Evolutionary conservation across 2,797 vertebrate species (phyloP).

Genomic region (Spea hammondii): DNA sequence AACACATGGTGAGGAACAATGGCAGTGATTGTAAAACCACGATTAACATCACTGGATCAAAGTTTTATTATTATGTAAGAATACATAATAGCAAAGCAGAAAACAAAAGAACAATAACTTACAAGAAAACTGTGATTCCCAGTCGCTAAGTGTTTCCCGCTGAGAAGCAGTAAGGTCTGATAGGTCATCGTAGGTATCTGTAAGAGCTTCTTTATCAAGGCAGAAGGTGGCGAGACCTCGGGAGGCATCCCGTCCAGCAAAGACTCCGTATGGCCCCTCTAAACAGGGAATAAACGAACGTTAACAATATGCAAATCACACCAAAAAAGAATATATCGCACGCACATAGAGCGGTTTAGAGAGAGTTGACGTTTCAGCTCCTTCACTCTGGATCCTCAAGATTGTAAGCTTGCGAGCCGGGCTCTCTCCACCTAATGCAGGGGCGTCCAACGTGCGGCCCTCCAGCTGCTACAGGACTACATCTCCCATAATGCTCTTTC

Average conservation of each 20-base stretch:
- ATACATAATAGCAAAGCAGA: neutral
- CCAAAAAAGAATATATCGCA: neutral
- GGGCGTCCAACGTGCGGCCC: too few species aligned
- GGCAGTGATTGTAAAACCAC: neutral
- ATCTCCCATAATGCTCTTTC: too few species aligned
- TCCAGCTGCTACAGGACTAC: too few species aligned
- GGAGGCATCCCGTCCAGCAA: constrained; percentile 93
- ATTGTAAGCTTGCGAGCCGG: too few species aligned
- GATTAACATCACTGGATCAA: neutral
- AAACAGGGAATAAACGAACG: constrained; percentile 57
- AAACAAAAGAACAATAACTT: constrained; percentile 59
- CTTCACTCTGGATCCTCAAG: too few species aligned
- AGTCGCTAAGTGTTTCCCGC: constrained; percentile 89
- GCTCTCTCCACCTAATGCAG: too few species aligned
- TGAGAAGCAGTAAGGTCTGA: constrained; percentile 87
- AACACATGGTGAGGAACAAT: neutral
- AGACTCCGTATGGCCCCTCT: constrained; percentile 95
- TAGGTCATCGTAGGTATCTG: constrained; percentile 88
- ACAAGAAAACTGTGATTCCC: constrained; percentile 95
- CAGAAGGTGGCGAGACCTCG: constrained; percentile 96
- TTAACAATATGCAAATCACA: neutral
- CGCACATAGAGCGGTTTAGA: too few species aligned
- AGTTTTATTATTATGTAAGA: neutral
- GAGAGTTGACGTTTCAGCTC: too few species aligned
- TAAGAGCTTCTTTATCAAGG: constrained; percentile 90